Base-by-base conservation (phyloP, 1,140 invertebrate genomes). In the Lepeophtheirus salmonis region DNA sequence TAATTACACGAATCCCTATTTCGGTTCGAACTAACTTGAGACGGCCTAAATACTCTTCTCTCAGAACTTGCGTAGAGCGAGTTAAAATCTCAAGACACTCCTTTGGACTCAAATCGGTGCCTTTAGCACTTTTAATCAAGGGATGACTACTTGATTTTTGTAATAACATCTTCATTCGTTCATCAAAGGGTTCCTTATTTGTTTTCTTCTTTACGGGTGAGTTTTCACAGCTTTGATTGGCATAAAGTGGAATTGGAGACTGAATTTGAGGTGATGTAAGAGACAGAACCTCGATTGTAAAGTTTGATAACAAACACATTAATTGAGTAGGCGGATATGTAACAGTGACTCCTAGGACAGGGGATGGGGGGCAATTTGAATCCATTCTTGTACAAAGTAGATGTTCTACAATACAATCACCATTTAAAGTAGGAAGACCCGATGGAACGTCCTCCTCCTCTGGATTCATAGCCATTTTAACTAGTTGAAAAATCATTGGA, bases 401-500 rank as follows among this genome's bases (percentile, higher is more conserved):
- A 57, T 57, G 55, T 25, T 57, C 55, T n/a, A 57, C 55, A 2
- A 48, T 17, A 23, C 20, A 57, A n/a, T 57, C 26, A 23, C 25
- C 20, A n/a, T 57, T 25, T 16, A 26, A 23, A 48, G 26, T 30
- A 14, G 52, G 52, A 2, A 54, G 14, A 2, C 3, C 16, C 30
- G n/a, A n/a, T 6, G 30, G 30, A 24, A 23, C 55, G 13, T n/a
- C 25, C n/a, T 25, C 55, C 13, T 57, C 55, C 12, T 17, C 20
- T 6, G 17, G 1, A 16, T 41, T 17, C 30, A 41, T 41, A 2
- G 26, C 55, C 2, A 57, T 25, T 62, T 48, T 49, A n/a, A 41
- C 30, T 4, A 63, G 56, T 16, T 51, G 55, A 16, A 24, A 25
- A 13, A 49, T 62, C 26, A 63, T 51, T 3, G 62, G 62, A 4